These are phyloP conservation scores for Botia kubotai DNA, from an alignment of 2,797 vertebrate genomes.

Conservation along the genomic window DNA sequence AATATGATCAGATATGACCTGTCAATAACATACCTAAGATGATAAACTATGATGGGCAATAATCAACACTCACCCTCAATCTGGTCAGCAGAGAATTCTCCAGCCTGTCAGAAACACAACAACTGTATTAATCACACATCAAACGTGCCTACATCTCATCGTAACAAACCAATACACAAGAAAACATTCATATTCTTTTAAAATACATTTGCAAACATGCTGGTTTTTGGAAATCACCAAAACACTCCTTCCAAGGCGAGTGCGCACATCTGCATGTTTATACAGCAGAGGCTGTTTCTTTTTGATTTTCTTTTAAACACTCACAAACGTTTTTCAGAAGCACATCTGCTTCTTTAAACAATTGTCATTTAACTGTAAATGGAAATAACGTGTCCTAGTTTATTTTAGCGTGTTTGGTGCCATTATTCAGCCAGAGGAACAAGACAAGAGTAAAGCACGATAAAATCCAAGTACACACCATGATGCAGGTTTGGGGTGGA, in stretches of 20 bases:
- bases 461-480: conserved; percentile 92
- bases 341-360: too few species aligned
- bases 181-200: not conserved
- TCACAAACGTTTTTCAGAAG: too few species aligned
- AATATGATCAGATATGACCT: not conserved
- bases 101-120: conserved; percentile 51
- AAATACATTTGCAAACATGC: conserved; percentile 6
- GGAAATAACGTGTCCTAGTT: conserved; percentile 11
- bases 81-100: conserved; percentile 91
- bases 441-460: conserved; percentile 59
- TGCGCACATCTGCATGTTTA: conserved; percentile 1
- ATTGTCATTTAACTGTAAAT: not conserved
- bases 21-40: not conserved
- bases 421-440: conserved; percentile 48
- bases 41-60: not conserved
- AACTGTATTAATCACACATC: conserved; percentile 45
- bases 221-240: not conserved
- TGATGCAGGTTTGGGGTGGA: conserved; percentile 82
- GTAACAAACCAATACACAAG: not conserved
- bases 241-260: not conserved
- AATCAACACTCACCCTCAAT: conserved; percentile 90
- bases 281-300: not conserved
- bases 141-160: conserved; percentile 7
- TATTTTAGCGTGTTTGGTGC: conserved; percentile 8
- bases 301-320: not conserved